phyloP scores from a whole-genome alignment of 2,113 vertebrate genomes.

The Cyphomyrus discorhynchus region DNA sequence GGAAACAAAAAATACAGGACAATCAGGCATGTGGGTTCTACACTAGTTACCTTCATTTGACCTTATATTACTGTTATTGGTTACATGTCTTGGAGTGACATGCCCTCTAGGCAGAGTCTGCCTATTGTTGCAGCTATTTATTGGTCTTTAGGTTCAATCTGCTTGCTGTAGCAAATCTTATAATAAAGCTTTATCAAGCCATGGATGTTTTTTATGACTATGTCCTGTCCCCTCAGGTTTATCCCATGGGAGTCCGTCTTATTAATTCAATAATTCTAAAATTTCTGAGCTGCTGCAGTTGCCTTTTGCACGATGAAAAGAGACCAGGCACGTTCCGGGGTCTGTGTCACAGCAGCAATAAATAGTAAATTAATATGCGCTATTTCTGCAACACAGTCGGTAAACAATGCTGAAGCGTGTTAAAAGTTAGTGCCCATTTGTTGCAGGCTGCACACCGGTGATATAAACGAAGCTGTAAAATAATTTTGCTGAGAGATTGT shows the following conservation, averaged over 20 bases:
- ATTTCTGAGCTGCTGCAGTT: neutral
- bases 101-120: neutral
- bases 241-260: neutral
- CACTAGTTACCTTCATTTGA: neutral
- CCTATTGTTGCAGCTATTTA: neutral
- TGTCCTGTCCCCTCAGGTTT: neutral
- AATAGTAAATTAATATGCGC: neutral
- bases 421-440: constrained; percentile 18
- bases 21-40: neutral
- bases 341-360: neutral
- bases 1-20: neutral
- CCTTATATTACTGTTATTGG: neutral
- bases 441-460: neutral
- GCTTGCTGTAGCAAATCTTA: neutral
- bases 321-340: neutral
- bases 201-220: neutral
- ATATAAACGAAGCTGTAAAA: neutral
- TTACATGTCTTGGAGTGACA: neutral
- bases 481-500: constrained; percentile 11
- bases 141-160: constrained; percentile 1
- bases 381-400: neutral
- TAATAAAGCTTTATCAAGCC: constrained; percentile 6
- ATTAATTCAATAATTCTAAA: constrained; percentile 4
- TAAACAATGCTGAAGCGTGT: neutral
- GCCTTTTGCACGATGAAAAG: neutral